Evolutionary conservation across 1,140 invertebrate species (phyloP), one percentile per base, ranked within the genome.

Genomic region (Diploscapter pachys): DNA sequence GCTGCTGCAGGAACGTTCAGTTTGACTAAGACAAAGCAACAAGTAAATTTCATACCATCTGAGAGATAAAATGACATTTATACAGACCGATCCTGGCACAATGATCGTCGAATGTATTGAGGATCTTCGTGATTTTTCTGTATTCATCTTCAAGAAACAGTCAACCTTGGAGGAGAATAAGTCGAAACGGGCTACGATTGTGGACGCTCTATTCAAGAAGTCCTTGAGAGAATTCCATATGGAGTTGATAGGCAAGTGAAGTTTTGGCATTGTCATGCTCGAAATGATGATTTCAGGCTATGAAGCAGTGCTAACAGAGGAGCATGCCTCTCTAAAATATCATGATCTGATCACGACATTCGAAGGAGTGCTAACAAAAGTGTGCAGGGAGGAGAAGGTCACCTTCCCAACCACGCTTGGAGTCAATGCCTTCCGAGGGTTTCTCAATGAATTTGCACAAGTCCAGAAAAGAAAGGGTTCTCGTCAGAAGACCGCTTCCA

Each of bases 391-490:
- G 63, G 59, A 78, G 56, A 56, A 67, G 9, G 61, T 77, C 52
- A 90, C 91, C 77, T 93, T 96, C 81, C 93, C 94, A 3, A 91
- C 93, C 13, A 95, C 92, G 0, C 92, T 96, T 91, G 93, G 93
- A 0, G 92, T 96, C 0, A 97, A 97, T 87, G 94, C 94, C 3
- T 96, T 97, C 86, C 59, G 75, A 48, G 94, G 94, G 5, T 98
- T 95, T 84, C 91, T 98, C 88, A 93, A 98, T 85, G 94, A 96
- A 87, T 97, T 96, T 84, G 93, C 94, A 91, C 91, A 90, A 81
- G 80, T 89, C 75, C 90, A 91, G 67, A 31, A 81, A 53, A 72
- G 77, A 48, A 81, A 79, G 54, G 61, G 90, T 76, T 89, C 90
- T 3, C 91, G 92, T 81, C 78, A 81, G 77, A 91, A 92, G 57